These are phyloP conservation scores for Cuniculus paca DNA, from an alignment of 2,797 vertebrate species.

Conservation along the genomic window DNA sequence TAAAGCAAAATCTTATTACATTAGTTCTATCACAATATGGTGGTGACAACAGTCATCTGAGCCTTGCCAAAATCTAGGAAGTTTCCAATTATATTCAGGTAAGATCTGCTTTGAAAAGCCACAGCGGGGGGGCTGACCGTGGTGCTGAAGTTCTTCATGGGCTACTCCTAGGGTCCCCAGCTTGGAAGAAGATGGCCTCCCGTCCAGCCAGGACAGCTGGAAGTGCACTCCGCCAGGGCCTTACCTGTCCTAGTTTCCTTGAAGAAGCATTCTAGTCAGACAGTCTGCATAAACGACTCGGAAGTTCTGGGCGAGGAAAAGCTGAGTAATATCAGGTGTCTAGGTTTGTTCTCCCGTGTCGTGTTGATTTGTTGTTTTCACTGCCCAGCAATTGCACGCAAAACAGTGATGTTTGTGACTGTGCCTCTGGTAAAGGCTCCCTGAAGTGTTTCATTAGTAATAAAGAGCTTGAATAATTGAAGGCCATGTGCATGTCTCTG, in stretches of 20 bases:
- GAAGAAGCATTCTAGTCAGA: conserved; percentile 55
- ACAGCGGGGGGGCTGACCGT: neutral
- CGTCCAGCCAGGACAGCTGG: neutral
- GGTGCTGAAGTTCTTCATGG: neutral
- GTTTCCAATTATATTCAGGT: neutral
- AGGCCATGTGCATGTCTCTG: conserved; percentile 77
- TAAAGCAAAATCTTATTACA: neutral
- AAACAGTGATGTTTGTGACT: conserved; percentile 63
- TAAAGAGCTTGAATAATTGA: conserved; percentile 89
- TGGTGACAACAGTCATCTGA: neutral
- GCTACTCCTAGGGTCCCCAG: neutral
- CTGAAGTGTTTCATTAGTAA: conserved; percentile 88
- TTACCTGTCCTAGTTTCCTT: conserved; percentile 83
- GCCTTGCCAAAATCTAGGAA: neutral
- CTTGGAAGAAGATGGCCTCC: neutral
- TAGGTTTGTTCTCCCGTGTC: conserved; percentile 64
- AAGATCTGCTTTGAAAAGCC: conserved; percentile 39
- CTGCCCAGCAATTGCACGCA: conserved; percentile 46
- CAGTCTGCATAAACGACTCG: neutral
- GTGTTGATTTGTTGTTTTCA: neutral
- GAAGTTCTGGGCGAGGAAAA: conserved; percentile 59
- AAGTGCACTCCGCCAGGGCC: neutral
- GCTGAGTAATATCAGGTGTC: conserved; percentile 53
- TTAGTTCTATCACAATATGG: conserved; percentile 17
- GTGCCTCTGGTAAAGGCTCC: conserved; percentile 71